Conservation (phyloP, 2,888 invertebrate species). For the Leucophora obtusa region DNA sequence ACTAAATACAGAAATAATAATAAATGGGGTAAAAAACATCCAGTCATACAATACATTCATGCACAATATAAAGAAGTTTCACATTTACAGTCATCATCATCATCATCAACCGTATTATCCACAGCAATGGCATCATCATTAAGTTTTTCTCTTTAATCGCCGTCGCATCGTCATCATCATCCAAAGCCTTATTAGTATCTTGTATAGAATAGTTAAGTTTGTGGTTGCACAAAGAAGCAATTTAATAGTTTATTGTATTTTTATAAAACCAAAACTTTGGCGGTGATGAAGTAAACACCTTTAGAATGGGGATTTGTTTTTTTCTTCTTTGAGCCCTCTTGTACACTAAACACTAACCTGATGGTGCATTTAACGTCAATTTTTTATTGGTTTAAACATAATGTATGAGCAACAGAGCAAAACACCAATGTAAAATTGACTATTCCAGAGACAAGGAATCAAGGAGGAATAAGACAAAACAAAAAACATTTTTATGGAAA, state of each 20-base stretch:
- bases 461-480: neutral
- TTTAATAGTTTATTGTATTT: constrained; percentile 54
- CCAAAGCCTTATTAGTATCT: neutral
- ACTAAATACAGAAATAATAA: no score
- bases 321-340: neutral
- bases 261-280: constrained; percentile 22
- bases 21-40: no score
- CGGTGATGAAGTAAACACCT: constrained; percentile 47
- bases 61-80: no score
- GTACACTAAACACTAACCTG: constrained; percentile 19
- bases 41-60: no score
- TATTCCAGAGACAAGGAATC: neutral
- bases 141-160: neutral
- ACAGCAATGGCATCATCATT: constrained; percentile 5
- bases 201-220: constrained; percentile 28
- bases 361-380: constrained; percentile 12
- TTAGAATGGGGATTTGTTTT: neutral
- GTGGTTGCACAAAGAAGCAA: constrained; percentile 47
- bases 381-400: constrained; percentile 2
- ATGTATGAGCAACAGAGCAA: neutral
- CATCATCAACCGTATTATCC: neutral
- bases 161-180: neutral
- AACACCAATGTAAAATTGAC: neutral
- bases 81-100: no score
- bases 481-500: neutral